phyloP scores from a whole-genome alignment of 2,888 invertebrate species.

The Macroteleia sp. region DNA sequence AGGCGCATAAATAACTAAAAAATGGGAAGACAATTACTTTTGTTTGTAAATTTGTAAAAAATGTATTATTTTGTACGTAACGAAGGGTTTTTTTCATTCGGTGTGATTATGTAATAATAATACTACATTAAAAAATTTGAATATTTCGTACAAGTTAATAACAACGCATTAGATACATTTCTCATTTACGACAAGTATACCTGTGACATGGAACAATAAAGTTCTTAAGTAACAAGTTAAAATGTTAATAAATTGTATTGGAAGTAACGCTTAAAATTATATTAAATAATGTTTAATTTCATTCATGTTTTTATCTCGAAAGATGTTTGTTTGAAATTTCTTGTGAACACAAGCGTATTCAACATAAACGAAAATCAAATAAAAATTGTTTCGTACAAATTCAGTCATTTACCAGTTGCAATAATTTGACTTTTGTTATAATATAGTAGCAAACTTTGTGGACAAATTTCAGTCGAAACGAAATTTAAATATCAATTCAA shows the following conservation, averaged over 20 bases:
- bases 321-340: background rate
- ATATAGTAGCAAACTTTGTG: background rate
- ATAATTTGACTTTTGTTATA: conserved; percentile 22
- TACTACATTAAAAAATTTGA: conserved; percentile 39
- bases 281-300: conserved; percentile 22
- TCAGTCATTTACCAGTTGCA: conserved; percentile 43
- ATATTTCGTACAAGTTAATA: conserved; percentile 35
- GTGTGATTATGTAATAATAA: conserved; percentile 30
- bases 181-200: conserved; percentile 5
- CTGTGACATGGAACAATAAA: conserved; percentile 19
- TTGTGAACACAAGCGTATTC: background rate
- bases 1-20: no score
- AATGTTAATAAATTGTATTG: conserved; percentile 28
- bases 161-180: conserved; percentile 26
- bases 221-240: conserved; percentile 30
- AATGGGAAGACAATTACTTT: conserved; percentile 17
- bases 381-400: conserved; percentile 18
- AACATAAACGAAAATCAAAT: conserved; percentile 1
- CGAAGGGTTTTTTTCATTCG: conserved; percentile 15
- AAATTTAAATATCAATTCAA: no score
- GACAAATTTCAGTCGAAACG: background rate
- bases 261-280: conserved; percentile 27
- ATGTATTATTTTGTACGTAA: no score
- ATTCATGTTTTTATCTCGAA: background rate
- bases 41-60: background rate